phyloP scores from a whole-genome alignment of 2,113 vertebrate species.

The Oxyura jamaicensis region DNA sequence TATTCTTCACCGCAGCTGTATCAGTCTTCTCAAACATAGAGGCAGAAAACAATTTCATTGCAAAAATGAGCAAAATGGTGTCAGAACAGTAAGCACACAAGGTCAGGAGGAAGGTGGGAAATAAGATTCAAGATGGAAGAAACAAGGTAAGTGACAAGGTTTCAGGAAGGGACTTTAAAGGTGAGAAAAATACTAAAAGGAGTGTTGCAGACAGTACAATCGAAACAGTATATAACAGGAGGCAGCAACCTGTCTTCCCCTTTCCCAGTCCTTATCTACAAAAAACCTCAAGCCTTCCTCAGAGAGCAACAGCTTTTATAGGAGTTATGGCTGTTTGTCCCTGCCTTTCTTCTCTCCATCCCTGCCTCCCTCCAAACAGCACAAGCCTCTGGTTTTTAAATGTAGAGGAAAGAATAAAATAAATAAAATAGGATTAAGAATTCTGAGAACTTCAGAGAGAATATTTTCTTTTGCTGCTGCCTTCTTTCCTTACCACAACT shows the following conservation, averaged over 20 bases:
- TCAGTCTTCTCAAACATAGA: not conserved
- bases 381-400: not conserved
- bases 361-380: too few relatives aligned
- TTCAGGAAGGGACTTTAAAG: not conserved
- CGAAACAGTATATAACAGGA: not conserved
- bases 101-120: not conserved
- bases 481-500: not conserved
- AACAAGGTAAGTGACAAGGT: not conserved
- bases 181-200: not conserved
- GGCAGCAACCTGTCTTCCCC: not conserved
- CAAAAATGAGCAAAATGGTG: not conserved
- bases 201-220: not conserved
- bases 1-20: not conserved
- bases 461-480: not conserved
- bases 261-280: not conserved
- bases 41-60: not conserved
- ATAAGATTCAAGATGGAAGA: not conserved
- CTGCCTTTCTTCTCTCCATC: not conserved
- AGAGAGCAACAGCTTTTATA: not conserved
- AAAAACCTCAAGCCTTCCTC: not conserved
- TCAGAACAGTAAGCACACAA: rapidly evolving
- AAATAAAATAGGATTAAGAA: not conserved
- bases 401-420: not conserved
- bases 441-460: not conserved
- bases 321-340: not conserved